Evolutionary conservation across 2,113 vertebrate genomes (phyloP).

Genomic region (Pachycephala philippinensis): DNA sequence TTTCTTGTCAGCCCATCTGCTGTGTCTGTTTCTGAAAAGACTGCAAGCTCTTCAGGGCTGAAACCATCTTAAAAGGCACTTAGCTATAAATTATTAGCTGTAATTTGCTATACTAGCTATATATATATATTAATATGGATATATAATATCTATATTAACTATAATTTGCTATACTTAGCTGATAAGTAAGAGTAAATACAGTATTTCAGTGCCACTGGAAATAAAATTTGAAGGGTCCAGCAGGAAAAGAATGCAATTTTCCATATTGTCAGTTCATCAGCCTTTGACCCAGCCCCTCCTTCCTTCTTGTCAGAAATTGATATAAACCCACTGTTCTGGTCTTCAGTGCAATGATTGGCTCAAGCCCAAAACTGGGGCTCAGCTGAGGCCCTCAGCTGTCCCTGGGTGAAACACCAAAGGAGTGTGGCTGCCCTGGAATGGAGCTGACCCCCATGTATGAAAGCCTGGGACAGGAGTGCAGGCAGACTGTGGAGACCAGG

Average conservation of each 20-base stretch:
- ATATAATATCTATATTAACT: neutral
- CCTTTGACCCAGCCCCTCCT: neutral
- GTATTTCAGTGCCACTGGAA: neutral
- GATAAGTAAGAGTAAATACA: neutral
- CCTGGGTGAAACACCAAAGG: neutral
- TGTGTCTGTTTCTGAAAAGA: neutral
- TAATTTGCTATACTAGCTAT: neutral
- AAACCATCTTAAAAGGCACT: neutral
- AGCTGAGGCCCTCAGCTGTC: neutral
- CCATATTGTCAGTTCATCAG: neutral
- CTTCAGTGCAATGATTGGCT: neutral
- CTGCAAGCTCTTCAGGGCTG: neutral
- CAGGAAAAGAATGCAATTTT: neutral
- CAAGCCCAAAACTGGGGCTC: neutral
- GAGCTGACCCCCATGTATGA: rapidly evolving
- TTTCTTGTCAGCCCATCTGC: neutral
- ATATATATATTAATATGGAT: neutral
- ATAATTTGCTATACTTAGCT: neutral
- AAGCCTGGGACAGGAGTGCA: neutral
- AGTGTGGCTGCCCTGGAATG: neutral
- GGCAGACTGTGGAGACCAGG: rapidly evolving
- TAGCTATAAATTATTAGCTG: neutral
- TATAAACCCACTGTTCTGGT: neutral
- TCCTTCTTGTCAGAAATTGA: neutral
- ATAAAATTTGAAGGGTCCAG: neutral